These are phyloP conservation scores for Drosophila mimica DNA, from an alignment of 2,888 invertebrate species.

Conservation along the genomic window DNA sequence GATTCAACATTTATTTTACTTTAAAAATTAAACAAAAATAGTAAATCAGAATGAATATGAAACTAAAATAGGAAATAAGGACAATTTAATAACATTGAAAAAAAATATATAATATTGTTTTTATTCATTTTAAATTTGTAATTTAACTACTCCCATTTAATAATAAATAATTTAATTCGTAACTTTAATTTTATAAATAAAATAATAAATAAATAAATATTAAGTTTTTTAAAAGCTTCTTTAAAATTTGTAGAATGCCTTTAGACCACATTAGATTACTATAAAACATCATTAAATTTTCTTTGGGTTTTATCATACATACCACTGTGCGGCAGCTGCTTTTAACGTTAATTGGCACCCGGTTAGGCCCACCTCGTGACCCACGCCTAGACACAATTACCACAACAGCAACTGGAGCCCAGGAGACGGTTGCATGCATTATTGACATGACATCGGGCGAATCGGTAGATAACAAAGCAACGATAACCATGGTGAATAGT, in stretches of 20 bases:
- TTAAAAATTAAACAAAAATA: neutral
- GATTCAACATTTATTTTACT: neutral
- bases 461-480: conserved; percentile 74
- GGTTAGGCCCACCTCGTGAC: conserved; percentile 21
- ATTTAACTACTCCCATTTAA: neutral
- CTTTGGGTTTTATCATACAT: neutral
- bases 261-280: neutral
- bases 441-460: conserved; percentile 70
- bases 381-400: conserved; percentile 7
- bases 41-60: neutral
- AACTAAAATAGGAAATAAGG: neutral
- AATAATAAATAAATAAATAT: neutral
- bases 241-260: neutral
- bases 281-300: neutral
- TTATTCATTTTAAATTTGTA: neutral
- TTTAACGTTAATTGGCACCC: conserved; percentile 60
- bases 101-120: neutral
- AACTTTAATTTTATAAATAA: neutral
- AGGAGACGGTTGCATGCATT: conserved; percentile 67
- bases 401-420: conserved; percentile 5
- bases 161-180: too few relatives aligned
- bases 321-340: conserved; percentile 45
- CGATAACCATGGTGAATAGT: conserved; percentile 78
- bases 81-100: neutral
- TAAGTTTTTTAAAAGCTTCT: neutral